phyloP scores from a whole-genome alignment of 2,888 invertebrate species.

The Venusia cambrica region DNA sequence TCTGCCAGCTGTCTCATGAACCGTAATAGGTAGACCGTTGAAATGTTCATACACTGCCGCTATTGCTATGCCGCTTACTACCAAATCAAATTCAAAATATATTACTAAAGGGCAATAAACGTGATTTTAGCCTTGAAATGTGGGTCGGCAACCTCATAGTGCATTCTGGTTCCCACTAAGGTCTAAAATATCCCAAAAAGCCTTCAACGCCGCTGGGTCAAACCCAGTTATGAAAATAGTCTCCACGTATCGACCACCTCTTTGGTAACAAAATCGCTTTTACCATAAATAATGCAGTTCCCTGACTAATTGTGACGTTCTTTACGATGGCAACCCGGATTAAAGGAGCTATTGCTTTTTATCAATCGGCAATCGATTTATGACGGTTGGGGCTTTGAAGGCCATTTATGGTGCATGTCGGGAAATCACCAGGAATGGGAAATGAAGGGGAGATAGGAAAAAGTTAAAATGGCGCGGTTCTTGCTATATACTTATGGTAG shows the following conservation, averaged over 20 bases:
- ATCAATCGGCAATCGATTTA: conserved; percentile 55
- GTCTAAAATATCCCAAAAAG: too few relatives aligned
- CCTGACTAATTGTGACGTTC: conserved; percentile 73
- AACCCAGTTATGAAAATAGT: conserved; percentile 31
- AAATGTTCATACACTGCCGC: too few relatives aligned
- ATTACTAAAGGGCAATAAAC: too few relatives aligned
- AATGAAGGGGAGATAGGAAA: conserved; percentile 39
- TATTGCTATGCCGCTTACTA: too few relatives aligned
- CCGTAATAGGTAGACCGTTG: too few relatives aligned
- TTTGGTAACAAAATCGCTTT: conserved; percentile 60
- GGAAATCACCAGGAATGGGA: conserved; percentile 45
- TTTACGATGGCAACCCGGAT: conserved; percentile 64
- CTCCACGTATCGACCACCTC: conserved; percentile 44
- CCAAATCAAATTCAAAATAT: too few relatives aligned
- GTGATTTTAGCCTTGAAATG: too few relatives aligned
- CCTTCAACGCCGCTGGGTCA: not conserved
- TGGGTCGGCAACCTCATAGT: too few relatives aligned
- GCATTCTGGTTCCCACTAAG: too few relatives aligned
- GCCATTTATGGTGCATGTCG: conserved; percentile 53
- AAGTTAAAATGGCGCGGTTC: conserved; percentile 35
- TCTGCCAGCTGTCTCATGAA: too few relatives aligned
- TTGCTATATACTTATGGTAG: conserved; percentile 6
- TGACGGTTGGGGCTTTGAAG: conserved; percentile 50
- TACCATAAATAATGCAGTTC: conserved; percentile 57
- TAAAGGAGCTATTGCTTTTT: conserved; percentile 66